Percentiles rank a stretch among this genome's conserved stretches.
phyloP scores from a whole-genome alignment of 1,140 invertebrate genomes.

The Neuroterus valhalla region DNA sequence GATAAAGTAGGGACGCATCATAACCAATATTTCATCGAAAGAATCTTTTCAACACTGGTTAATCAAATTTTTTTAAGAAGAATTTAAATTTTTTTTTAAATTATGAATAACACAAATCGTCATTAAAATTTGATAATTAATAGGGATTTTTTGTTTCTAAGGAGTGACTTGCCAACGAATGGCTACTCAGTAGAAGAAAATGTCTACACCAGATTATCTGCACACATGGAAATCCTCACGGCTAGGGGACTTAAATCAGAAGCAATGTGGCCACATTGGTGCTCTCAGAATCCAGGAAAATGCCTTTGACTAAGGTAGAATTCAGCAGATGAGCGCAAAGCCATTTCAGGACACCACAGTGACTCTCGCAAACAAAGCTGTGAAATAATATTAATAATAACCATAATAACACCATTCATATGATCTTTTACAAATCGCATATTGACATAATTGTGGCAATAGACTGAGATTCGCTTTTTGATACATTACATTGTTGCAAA shows the following conservation, averaged over 20 bases:
- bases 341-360: conserved; percentile 10
- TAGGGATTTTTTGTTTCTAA: conserved; percentile 38
- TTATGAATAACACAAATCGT: too few species aligned
- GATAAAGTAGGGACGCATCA: too few species aligned
- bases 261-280: conserved; percentile 85
- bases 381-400: conserved; percentile 26
- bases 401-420: conserved; percentile 19
- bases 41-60: too few species aligned
- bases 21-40: too few species aligned
- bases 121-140: too few species aligned
- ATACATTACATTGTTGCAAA: neutral
- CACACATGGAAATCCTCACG: conserved; percentile 79
- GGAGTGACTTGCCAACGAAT: conserved; percentile 67
- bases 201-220: conserved; percentile 81
- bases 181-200: conserved; percentile 73
- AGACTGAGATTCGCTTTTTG: conserved; percentile 16
- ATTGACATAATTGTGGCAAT: neutral
- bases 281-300: conserved; percentile 83
- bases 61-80: too few species aligned
- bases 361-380: conserved; percentile 20
- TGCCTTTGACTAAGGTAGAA: conserved; percentile 77
- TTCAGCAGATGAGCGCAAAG: conserved; percentile 20
- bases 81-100: too few species aligned
- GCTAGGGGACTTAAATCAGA: conserved; percentile 80
- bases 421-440: conserved; percentile 22